Conservation (phyloP, 2,113 vertebrate species). For the Xenopus borealis region DNA sequence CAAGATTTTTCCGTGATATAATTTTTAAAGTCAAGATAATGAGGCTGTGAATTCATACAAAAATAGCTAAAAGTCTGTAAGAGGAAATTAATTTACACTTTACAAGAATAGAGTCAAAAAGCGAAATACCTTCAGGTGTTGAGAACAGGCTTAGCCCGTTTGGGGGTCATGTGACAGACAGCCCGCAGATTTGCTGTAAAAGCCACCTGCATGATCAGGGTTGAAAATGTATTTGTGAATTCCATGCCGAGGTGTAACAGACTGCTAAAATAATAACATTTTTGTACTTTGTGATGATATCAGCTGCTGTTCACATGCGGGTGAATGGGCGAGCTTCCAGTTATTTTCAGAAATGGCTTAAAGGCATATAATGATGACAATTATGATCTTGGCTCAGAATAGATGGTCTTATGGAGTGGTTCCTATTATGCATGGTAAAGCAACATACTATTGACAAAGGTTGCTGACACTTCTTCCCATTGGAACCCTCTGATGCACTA, state of each 20-base stretch:
- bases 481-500: no score
- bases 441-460: no score
- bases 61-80: neutral
- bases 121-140: neutral
- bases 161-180: neutral
- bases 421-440: no score
- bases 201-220: neutral
- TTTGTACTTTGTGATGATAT: neutral
- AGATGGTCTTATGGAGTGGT: no score
- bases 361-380: no score
- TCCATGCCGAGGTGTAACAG: constrained; percentile 30
- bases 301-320: neutral
- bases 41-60: neutral
- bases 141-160: constrained; percentile 28
- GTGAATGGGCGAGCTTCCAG: neutral
- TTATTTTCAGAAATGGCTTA: no score
- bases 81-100: neutral
- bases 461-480: no score
- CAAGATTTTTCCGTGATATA: no score
- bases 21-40: no score
- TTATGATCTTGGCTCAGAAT: no score
- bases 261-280: constrained; percentile 5
- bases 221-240: constrained; percentile 17
- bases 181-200: constrained; percentile 1
- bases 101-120: neutral